Evolutionary conservation across 2,888 invertebrate species (phyloP).

Genomic region (Hydrotaea cyrtoneurina): DNA sequence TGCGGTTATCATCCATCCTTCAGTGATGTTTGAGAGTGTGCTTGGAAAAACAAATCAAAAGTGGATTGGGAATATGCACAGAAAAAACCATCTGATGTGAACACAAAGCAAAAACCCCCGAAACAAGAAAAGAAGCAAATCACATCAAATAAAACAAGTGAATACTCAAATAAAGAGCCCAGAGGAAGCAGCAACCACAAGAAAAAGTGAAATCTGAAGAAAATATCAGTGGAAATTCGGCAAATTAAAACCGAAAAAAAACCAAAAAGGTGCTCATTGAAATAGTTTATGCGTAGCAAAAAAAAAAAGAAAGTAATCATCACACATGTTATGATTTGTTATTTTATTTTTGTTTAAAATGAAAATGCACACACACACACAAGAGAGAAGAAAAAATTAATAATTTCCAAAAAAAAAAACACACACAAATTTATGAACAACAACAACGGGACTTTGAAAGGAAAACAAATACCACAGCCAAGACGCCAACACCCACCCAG

Average conservation of each 20-base stretch:
- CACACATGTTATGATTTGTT: conserved; percentile 20
- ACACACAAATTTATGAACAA: neutral
- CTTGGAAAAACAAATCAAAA: conserved; percentile 48
- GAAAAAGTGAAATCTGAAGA: neutral
- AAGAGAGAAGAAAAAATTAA: conserved; percentile 35
- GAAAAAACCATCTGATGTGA: conserved; percentile 48
- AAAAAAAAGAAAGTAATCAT: neutral
- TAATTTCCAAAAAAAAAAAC: conserved; percentile 4
- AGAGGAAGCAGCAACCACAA: neutral
- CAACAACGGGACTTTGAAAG: conserved; percentile 8
- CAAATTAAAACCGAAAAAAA: neutral
- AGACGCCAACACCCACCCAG: conserved; percentile 61
- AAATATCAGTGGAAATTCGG: neutral
- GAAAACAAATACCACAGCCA: conserved; percentile 23
- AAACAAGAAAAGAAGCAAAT: conserved; percentile 36
- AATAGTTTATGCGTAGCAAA: conserved; percentile 22
- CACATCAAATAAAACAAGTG: conserved; percentile 40
- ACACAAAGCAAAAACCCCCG: conserved; percentile 38
- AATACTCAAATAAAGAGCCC: conserved; percentile 3
- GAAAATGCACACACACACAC: neutral
- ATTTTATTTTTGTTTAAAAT: conserved; percentile 7
- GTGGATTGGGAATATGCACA: conserved; percentile 40
- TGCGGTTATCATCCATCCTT: conserved; percentile 51
- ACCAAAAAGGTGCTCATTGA: conserved; percentile 21
- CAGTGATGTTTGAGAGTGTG: conserved; percentile 59